Percentiles rank a stretch among this genome's conserved stretches.
Conservation (phyloP, 2,797 vertebrate genomes). For the Lepilemur septentrionalis region DNA sequence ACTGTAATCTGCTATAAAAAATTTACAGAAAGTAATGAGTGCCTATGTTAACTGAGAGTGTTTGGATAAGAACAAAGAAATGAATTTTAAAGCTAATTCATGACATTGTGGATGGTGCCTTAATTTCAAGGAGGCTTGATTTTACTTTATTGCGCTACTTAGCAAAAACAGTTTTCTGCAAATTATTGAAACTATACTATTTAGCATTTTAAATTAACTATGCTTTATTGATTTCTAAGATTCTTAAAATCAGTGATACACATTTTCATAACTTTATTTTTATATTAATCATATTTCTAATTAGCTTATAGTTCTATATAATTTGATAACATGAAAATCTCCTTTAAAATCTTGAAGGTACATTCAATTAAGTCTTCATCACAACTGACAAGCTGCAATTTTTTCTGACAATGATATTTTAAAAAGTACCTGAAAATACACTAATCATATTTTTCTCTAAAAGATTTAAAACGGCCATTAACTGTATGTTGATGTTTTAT, state of each 20-base stretch:
- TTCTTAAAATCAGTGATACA: slow-evolving; percentile 1
- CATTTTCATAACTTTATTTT: slow-evolving; percentile 40
- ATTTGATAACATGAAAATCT: slow-evolving; percentile 31
- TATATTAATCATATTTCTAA: slow-evolving; percentile 17
- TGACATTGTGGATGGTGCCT: neutral
- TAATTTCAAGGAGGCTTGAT: slow-evolving; percentile 19
- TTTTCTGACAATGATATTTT: slow-evolving; percentile 57
- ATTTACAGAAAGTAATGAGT: neutral
- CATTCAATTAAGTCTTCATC: slow-evolving; percentile 21
- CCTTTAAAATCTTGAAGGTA: neutral
- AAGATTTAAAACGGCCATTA: slow-evolving; percentile 47
- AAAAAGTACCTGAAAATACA: slow-evolving; percentile 12
- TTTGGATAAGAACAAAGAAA: neutral
- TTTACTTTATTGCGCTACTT: neutral
- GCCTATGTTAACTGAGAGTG: neutral
- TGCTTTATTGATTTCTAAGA: slow-evolving; percentile 24
- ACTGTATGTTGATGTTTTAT: neutral
- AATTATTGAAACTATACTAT: slow-evolving; percentile 35
- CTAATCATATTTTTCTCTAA: slow-evolving; percentile 20
- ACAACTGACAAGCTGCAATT: slow-evolving; percentile 15
- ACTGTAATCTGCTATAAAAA: neutral
- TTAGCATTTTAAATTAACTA: slow-evolving; percentile 35
- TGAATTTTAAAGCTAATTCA: neutral
- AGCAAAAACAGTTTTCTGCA: neutral
- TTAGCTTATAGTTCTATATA: neutral